phyloP scores from a whole-genome alignment of 2,888 invertebrate species.

The Rugalucina vietnamica region DNA sequence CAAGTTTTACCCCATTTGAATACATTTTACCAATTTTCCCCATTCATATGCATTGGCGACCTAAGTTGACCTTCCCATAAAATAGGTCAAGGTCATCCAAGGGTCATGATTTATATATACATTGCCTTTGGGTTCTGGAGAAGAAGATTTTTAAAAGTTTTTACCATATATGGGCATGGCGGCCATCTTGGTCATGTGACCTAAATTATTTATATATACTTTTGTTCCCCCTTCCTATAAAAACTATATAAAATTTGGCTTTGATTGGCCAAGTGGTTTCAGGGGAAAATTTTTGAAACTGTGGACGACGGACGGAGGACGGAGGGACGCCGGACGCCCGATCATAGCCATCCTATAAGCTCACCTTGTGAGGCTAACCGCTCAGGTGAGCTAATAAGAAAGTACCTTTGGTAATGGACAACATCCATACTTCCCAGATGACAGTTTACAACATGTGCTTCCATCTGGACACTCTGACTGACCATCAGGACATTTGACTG shows the following conservation, averaged over 20 bases:
- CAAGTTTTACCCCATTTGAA: too few species aligned
- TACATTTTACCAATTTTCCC: too few species aligned
- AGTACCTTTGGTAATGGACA: constrained; percentile 64
- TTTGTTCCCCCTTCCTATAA: too few species aligned
- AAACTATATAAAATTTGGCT: too few species aligned
- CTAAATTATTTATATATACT: too few species aligned
- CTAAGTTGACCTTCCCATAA: too few species aligned
- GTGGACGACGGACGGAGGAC: too few species aligned
- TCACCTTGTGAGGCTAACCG: constrained; percentile 59
- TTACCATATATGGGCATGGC: background rate
- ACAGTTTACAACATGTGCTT: constrained; percentile 66
- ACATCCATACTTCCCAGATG: constrained; percentile 60
- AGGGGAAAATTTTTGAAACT: too few species aligned
- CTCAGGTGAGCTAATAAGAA: constrained; percentile 44
- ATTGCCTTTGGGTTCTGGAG: background rate
- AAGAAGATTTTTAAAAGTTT: background rate
- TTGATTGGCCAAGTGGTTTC: background rate
- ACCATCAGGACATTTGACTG: constrained; percentile 65
- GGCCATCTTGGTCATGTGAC: constrained; percentile 4
- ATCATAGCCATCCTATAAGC: constrained; percentile 23
- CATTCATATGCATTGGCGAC: too few species aligned
- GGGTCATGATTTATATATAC: background rate
- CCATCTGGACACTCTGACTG: too few species aligned
- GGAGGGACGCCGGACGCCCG: too few species aligned
- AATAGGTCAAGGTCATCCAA: background rate